A percentile compares a stretch with the other conserved stretches of the same genome.
Conservation (phyloP, 2,888 invertebrate genomes). For the Adelphocoris suturalis region DNA sequence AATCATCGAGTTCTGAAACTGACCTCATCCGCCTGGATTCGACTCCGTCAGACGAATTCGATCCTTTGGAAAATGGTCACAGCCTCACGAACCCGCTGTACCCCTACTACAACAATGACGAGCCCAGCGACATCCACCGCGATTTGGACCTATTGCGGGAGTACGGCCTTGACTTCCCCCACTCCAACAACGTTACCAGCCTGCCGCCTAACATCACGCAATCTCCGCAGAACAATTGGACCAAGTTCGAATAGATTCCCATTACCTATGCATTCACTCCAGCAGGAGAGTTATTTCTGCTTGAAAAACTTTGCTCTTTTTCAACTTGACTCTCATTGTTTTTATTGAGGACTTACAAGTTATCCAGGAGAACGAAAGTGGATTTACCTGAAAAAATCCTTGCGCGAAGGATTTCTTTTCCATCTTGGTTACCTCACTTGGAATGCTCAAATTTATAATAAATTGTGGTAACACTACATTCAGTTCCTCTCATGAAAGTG, state of each 20-base stretch:
- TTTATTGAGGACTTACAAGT: too few species aligned
- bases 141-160: slow-evolving; percentile 86
- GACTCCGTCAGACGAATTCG: slow-evolving; percentile 84
- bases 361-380: too few species aligned
- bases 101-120: slow-evolving; percentile 78
- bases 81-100: slow-evolving; percentile 81
- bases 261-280: not conserved
- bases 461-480: not conserved
- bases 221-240: slow-evolving; percentile 81
- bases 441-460: slow-evolving; percentile 19
- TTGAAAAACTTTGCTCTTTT: too few species aligned
- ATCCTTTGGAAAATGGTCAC: slow-evolving; percentile 80
- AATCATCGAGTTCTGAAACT: slow-evolving; percentile 73
- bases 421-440: not conserved
- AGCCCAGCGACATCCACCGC: slow-evolving; percentile 76
- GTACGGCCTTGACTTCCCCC: slow-evolving; percentile 85
- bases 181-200: slow-evolving; percentile 74
- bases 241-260: slow-evolving; percentile 80
- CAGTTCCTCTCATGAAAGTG: too few species aligned
- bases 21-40: slow-evolving; percentile 85
- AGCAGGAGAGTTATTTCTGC: too few species aligned
- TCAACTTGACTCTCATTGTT: too few species aligned
- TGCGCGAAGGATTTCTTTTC: not conserved
- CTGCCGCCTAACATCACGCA: slow-evolving; percentile 78
- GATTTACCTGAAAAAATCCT: too few species aligned